Percentiles rank a stretch among this genome's conserved stretches.
These are phyloP conservation scores for Cyanoramphus novaezelandiae DNA, from an alignment of 2,113 vertebrate genomes.

Conservation along the genomic window DNA sequence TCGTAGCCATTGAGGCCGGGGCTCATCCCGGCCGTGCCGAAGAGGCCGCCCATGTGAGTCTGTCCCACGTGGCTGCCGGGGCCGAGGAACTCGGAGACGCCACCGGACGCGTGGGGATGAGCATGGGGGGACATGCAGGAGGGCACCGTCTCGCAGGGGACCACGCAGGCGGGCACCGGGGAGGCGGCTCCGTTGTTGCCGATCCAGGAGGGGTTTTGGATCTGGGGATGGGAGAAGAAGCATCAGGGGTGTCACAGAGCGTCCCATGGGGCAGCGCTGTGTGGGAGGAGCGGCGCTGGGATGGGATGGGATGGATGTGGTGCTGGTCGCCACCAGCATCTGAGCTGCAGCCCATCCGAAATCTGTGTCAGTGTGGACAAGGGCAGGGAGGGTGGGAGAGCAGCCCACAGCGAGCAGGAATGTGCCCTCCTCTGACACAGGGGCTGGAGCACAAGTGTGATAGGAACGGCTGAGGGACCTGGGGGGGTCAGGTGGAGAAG, in stretches of 20 bases:
- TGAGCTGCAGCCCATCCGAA: background rate
- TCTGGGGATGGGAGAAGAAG: conserved; percentile 74
- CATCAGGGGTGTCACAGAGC: background rate
- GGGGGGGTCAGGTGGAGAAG: background rate
- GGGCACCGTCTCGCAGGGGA: conserved; percentile 92
- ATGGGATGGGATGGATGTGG: accelerated
- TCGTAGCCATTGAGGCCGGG: conserved; percentile 91
- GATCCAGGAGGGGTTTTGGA: conserved; percentile 97
- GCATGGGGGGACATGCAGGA: conserved; percentile 93
- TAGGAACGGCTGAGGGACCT: background rate
- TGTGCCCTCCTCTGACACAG: background rate
- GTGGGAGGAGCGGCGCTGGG: background rate
- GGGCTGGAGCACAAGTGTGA: background rate
- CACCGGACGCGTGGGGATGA: conserved; percentile 87
- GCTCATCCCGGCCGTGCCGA: conserved; percentile 83
- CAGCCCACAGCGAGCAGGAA: background rate
- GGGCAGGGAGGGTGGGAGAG: background rate
- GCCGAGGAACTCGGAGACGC: conserved; percentile 90
- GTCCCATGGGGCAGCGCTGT: accelerated
- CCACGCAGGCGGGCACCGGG: conserved; percentile 91
- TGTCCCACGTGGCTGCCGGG: conserved; percentile 88
- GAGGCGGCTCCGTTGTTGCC: conserved; percentile 88
- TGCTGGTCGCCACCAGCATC: background rate
- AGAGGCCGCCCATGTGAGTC: conserved; percentile 94
- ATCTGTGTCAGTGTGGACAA: no score